A percentile compares a stretch with the other conserved stretches of the same genome.
These are phyloP conservation scores for Ibidorhyncha struthersii DNA, from an alignment of 2,113 vertebrate genomes.

Conservation along the genomic window DNA sequence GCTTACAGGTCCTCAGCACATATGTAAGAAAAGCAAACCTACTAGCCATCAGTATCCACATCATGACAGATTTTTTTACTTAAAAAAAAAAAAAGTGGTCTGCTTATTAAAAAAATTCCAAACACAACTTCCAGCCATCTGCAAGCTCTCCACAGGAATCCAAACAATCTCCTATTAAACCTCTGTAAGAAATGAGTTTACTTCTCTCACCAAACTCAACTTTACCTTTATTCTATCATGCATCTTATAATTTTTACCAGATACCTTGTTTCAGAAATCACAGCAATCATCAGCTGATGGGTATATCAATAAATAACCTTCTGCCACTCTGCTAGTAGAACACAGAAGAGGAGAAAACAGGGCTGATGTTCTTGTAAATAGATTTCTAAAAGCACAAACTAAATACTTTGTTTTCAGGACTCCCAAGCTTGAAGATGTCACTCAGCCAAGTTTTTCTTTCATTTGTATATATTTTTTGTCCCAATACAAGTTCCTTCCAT, in stretches of 20 bases:
- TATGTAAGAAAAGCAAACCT: not conserved
- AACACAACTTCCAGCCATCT: slow-evolving; percentile 17
- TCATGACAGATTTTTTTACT: not conserved
- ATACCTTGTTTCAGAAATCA: not conserved
- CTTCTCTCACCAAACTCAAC: not conserved
- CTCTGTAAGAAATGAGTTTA: not conserved
- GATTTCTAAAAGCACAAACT: not conserved
- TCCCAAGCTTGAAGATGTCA: not conserved
- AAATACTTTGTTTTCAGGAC: not conserved
- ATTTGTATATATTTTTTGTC: not conserved
- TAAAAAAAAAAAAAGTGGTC: not conserved
- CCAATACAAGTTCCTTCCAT: not conserved
- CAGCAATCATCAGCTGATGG: not conserved
- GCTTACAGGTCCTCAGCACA: not conserved
- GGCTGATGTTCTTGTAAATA: not conserved
- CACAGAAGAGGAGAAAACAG: not conserved
- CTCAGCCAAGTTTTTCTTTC: not conserved
- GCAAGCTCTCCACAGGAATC: slow-evolving; percentile 48
- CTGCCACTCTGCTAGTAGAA: not conserved
- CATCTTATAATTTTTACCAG: not conserved
- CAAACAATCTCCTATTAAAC: slow-evolving; percentile 20
- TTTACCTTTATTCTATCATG: not conserved
- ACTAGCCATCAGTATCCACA: not conserved
- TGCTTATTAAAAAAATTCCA: slow-evolving; percentile 28
- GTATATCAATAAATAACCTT: not conserved